Evolutionary conservation across 2,113 vertebrate species (phyloP).

Genomic region (Genyomyrus donnyi): DNA sequence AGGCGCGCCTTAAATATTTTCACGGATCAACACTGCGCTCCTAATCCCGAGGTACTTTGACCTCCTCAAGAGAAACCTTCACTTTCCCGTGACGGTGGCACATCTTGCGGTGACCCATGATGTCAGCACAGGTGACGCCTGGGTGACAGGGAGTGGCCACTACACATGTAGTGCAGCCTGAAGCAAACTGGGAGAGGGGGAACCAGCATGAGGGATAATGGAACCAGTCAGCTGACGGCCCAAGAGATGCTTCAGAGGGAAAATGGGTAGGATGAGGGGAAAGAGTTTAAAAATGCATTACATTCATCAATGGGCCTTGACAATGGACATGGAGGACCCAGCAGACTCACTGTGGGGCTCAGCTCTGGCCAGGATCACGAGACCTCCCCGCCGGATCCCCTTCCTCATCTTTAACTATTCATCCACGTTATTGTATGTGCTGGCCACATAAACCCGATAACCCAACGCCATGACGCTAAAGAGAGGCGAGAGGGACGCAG

Average conservation of each 20-base stretch:
- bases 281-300: constrained; percentile 42
- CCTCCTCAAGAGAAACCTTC: background rate
- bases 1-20: background rate
- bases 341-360: constrained; percentile 15
- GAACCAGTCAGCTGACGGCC: background rate
- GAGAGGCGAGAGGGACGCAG: background rate
- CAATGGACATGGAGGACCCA: background rate
- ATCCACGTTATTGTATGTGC: constrained; percentile 27
- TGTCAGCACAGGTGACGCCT: background rate
- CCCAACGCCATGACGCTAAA: background rate
- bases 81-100: background rate
- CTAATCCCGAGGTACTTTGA: background rate
- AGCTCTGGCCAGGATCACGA: background rate
- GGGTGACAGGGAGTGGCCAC: background rate
- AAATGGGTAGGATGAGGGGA: background rate
- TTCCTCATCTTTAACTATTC: constrained; percentile 52
- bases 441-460: background rate
- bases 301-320: constrained; percentile 36
- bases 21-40: background rate
- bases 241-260: background rate
- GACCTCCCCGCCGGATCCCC: constrained; percentile 25
- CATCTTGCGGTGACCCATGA: background rate
- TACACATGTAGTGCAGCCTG: background rate
- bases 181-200: background rate
- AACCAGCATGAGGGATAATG: background rate